Evolutionary conservation across 2,113 vertebrate species (phyloP).

Genomic region (Vireo altiloquus): DNA sequence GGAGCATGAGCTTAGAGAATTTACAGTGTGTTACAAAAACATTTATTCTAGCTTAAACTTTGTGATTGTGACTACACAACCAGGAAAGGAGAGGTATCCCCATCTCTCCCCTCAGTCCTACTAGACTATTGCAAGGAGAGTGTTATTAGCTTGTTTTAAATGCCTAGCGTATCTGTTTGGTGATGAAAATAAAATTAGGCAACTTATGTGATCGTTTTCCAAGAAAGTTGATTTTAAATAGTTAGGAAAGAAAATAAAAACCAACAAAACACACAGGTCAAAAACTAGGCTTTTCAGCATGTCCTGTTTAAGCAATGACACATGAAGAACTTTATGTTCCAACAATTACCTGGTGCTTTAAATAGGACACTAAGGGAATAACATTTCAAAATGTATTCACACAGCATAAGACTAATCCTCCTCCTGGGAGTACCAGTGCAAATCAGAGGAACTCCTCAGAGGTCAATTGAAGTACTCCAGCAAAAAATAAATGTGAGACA

Average conservation of each 20-base stretch:
- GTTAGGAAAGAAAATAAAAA: background rate
- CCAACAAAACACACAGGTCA: background rate
- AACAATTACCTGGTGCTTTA: constrained; percentile 25
- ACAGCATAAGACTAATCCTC: background rate
- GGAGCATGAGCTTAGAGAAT: background rate
- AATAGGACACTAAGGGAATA: constrained; percentile 21
- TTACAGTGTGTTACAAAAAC: background rate
- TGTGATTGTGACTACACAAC: background rate
- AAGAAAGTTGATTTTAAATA: background rate
- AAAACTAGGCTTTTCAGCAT: background rate
- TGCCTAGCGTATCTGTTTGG: background rate
- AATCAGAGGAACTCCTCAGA: constrained; percentile 25
- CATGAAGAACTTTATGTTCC: constrained; percentile 8
- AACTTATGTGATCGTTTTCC: background rate
- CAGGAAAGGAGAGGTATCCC: background rate
- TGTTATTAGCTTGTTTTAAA: background rate
- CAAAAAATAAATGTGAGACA: background rate
- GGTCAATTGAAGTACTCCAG: background rate
- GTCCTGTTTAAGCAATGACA: constrained; percentile 33
- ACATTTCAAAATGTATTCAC: constrained; percentile 10
- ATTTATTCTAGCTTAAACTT: background rate
- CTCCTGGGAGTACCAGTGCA: constrained; percentile 2
- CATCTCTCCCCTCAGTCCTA: background rate
- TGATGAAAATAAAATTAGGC: background rate
- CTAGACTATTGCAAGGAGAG: background rate